Conservation (phyloP, 2,797 vertebrate genomes). For the Denticeps clupeoides region DNA sequence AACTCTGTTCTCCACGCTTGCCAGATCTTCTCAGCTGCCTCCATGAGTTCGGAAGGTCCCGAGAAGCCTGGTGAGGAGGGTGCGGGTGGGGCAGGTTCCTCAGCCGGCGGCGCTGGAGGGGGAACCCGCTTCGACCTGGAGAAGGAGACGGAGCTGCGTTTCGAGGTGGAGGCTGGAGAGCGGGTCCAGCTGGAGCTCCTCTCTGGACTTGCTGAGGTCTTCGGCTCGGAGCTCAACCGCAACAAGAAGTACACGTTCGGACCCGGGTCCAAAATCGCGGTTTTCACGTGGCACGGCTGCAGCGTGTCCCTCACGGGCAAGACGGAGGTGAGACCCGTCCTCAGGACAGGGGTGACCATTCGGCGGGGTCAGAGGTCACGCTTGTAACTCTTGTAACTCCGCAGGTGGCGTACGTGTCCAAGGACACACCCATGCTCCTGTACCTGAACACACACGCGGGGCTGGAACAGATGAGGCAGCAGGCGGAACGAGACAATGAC, state of each 20-base stretch:
- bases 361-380: no score
- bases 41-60: constrained; percentile 52
- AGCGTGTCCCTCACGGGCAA: constrained; percentile 82
- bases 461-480: constrained; percentile 92
- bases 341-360: background rate
- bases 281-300: constrained; percentile 97
- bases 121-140: constrained; percentile 76
- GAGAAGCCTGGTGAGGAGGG: constrained; percentile 54
- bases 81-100: constrained; percentile 24
- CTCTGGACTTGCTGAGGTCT: constrained; percentile 84
- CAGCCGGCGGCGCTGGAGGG: constrained; percentile 30
- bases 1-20: no score
- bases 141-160: constrained; percentile 89
- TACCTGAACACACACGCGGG: constrained; percentile 95
- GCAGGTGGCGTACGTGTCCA: constrained; percentile 66
- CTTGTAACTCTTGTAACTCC: no score
- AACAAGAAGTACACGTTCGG: constrained; percentile 95
- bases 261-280: constrained; percentile 85
- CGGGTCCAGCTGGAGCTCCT: constrained; percentile 83
- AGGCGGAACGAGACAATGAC: constrained; percentile 87
- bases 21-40: constrained; percentile 20
- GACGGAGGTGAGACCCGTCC: constrained; percentile 64
- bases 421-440: constrained; percentile 92
- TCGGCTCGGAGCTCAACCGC: constrained; percentile 88
- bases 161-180: constrained; percentile 87